Evolutionary conservation across 2,797 vertebrate genomes (phyloP), one percentile per base, ranked within the genome.

Genomic region (Apogon hyalosoma): DNA sequence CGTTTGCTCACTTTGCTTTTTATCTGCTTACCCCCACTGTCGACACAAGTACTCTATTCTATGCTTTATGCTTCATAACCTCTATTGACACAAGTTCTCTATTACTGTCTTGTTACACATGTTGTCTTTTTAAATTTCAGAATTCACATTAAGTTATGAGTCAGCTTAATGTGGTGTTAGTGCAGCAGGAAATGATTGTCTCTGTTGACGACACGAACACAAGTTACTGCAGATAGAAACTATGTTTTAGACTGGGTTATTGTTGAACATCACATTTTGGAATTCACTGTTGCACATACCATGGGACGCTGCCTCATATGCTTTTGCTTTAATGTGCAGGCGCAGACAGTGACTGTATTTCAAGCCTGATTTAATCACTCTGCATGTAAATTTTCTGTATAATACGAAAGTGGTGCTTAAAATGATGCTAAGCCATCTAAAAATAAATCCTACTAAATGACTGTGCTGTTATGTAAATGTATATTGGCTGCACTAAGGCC

Each of bases 81-180:
- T 36, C 33, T 36, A 8, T 36, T 36, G 33, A 48, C 48, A 52
- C 73, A 73, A 53, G 54, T 65, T 63, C 36, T 58, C 68, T 47
- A 50, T 63, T 47, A 31, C 39, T 14, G 16, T 55, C 28, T 51
- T 43, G n/a, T 2, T 1, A 38, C 24, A 2, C 21, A 13, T 31
- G 1, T 28, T 33, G 13, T 56, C 5, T 16, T 61, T 10, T 52
- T 49, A 3, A 18, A 39, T 19, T 54, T 36, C 19, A 45, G 7
- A 21, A 18, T 39, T 42, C 5, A 58, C 14, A 55, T 28, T 14
- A 62, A 21, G 11, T 33, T 8, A n/a, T 15, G 4, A 8, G 18
- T 51, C 15, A 28, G 2, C 41, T 0, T 45, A 7, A 48, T 21
- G 28, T 8, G 42, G 11, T 16, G 59, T 12, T 15, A 61, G 38